Percentiles rank a stretch among this genome's conserved stretches.
Evolutionary conservation across 2,888 invertebrate species (phyloP).

Genomic region (Phaonia tiefii): DNA sequence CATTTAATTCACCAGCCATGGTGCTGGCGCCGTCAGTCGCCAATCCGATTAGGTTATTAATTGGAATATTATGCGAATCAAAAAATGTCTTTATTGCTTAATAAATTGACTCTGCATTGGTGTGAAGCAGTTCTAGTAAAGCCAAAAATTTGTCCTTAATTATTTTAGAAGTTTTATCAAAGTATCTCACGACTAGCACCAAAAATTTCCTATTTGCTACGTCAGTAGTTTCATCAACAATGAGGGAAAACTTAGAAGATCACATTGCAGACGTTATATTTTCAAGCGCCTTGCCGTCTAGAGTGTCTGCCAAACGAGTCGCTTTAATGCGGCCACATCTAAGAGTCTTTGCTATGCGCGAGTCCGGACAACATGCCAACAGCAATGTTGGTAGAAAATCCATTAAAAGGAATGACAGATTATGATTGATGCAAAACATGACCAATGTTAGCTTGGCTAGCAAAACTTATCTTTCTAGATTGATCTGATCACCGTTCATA

Average conservation of each 20-base stretch:
- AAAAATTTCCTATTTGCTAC: constrained; percentile 28
- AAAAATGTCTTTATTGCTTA: constrained; percentile 24
- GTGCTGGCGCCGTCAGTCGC: constrained; percentile 37
- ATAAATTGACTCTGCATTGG: constrained; percentile 37
- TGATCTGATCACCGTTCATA: constrained; percentile 20
- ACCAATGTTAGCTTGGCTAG: constrained; percentile 48
- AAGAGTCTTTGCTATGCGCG: constrained; percentile 42
- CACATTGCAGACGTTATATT: not conserved
- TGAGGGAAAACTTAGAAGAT: constrained; percentile 46
- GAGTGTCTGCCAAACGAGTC: constrained; percentile 14
- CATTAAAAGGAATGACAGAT: constrained; percentile 53
- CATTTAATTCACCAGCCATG: constrained; percentile 42
- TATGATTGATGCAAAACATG: constrained; percentile 55
- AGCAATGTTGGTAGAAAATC: constrained; percentile 45
- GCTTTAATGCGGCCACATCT: constrained; percentile 43
- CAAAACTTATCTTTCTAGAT: constrained; percentile 15
- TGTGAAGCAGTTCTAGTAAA: constrained; percentile 17
- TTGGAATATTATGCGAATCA: constrained; percentile 15
- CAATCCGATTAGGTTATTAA: constrained; percentile 45
- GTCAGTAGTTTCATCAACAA: constrained; percentile 52
- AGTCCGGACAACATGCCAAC: constrained; percentile 58
- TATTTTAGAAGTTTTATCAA: not conserved
- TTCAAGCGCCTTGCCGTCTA: not conserved
- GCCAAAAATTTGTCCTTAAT: constrained; percentile 27
- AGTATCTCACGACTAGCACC: constrained; percentile 25